These are phyloP conservation scores for Anniella stebbinsi DNA, from an alignment of 2,797 vertebrate species.

Conservation along the genomic window DNA sequence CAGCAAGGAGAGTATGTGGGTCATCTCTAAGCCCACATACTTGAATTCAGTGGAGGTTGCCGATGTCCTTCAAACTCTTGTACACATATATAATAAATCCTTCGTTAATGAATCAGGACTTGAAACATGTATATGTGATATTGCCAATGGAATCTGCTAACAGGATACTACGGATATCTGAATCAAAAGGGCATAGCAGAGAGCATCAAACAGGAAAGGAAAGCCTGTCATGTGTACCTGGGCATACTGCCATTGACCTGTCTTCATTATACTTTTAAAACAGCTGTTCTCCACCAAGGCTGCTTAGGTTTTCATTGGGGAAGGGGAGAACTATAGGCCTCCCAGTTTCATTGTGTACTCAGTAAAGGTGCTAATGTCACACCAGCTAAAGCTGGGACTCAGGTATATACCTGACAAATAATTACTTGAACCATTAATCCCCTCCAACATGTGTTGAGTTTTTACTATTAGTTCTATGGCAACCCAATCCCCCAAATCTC, in stretches of 20 bases:
- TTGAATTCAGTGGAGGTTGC: background rate
- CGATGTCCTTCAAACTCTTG: background rate
- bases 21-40: background rate
- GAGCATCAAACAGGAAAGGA: slow-evolving; percentile 25
- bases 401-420: background rate
- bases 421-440: background rate
- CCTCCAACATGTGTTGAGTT: background rate
- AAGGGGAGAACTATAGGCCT: background rate
- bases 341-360: background rate
- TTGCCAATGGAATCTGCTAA: background rate
- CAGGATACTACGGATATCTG: background rate
- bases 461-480: background rate
- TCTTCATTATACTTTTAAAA: slow-evolving; percentile 7
- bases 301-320: slow-evolving; percentile 1
- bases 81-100: background rate
- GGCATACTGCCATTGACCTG: slow-evolving; percentile 12
- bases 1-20: background rate
- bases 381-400: background rate
- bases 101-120: slow-evolving; percentile 13
- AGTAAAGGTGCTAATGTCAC: slow-evolving; percentile 13
- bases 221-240: slow-evolving; percentile 9
- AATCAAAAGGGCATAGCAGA: background rate
- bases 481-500: background rate
- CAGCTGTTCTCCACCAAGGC: slow-evolving; percentile 7
- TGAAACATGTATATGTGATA: background rate